A percentile compares a stretch with the other conserved stretches of the same genome.
Conservation (phyloP, 2,113 vertebrate species). For the Mirza zaza region DNA sequence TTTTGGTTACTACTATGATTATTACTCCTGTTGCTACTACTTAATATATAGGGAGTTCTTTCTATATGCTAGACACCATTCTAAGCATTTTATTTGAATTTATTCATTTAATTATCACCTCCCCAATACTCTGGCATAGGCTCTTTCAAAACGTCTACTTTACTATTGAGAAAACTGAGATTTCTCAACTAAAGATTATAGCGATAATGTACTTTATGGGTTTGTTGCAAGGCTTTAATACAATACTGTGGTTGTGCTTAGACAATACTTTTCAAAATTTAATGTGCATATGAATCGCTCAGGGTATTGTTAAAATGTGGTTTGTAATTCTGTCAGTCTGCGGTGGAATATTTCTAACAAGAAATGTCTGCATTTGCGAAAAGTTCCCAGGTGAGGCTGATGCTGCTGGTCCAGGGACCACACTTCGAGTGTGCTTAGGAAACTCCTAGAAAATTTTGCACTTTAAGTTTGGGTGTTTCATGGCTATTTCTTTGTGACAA, state of each 20-base stretch:
- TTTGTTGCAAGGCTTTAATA: neutral
- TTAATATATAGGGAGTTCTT: neutral
- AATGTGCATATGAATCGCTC: neutral
- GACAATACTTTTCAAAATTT: neutral
- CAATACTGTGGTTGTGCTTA: neutral
- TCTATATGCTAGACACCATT: neutral
- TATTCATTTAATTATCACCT: neutral
- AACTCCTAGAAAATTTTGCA: neutral
- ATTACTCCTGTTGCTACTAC: neutral
- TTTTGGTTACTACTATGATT: neutral
- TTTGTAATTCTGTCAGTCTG: neutral
- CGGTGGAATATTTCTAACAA: neutral
- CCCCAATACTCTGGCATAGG: neutral
- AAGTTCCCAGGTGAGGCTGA: neutral
- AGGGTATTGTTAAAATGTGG: neutral
- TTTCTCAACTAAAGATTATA: neutral
- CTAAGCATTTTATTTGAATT: slow-evolving; percentile 31
- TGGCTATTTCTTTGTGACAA: neutral
- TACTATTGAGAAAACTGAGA: neutral
- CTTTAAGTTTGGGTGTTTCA: neutral
- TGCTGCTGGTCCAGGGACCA: neutral
- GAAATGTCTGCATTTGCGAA: neutral
- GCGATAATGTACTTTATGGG: neutral
- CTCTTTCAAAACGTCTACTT: neutral
- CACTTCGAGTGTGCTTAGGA: neutral